Evolutionary conservation across 2,797 vertebrate genomes (phyloP).

Genomic region (Craterocephalus amniculus): DNA sequence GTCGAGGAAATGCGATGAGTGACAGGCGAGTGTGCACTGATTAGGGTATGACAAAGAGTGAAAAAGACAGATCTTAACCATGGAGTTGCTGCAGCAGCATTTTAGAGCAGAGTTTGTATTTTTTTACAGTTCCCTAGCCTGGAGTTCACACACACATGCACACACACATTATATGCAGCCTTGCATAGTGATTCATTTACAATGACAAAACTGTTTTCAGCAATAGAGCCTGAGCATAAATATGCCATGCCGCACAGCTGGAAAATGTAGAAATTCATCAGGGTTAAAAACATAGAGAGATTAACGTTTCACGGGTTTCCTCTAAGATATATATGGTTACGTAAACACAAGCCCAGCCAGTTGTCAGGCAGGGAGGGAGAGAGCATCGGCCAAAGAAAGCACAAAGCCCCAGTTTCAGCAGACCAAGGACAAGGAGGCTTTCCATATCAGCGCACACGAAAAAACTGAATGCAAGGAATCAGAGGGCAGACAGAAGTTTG

Average conservation of each 20-base stretch:
- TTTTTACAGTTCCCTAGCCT: conserved; percentile 50
- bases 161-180: conserved; percentile 22
- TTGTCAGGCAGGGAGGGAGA: conserved; percentile 63
- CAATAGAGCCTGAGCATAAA: conserved; percentile 77
- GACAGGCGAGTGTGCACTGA: conserved; percentile 29
- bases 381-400: conserved; percentile 76
- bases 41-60: conserved; percentile 11
- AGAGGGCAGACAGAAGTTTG: conserved; percentile 52
- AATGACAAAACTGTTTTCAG: conserved; percentile 79
- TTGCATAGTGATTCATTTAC: conserved; percentile 75
- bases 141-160: conserved; percentile 35
- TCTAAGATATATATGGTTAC: conserved; percentile 81
- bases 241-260: conserved; percentile 80
- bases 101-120: conserved; percentile 43
- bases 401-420: conserved; percentile 77
- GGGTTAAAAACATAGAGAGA: conserved; percentile 79
- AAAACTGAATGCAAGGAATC: conserved; percentile 74
- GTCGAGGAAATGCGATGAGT: conserved; percentile 36
- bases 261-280: conserved; percentile 83
- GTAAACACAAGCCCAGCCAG: conserved; percentile 78
- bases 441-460: conserved; percentile 75
- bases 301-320: conserved; percentile 82
- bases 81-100: conserved; percentile 31
- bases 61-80: conserved; percentile 33
- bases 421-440: conserved; percentile 74